These are phyloP conservation scores for Ladona fulva DNA, from an alignment of 1,140 invertebrate genomes.

Conservation along the genomic window DNA sequence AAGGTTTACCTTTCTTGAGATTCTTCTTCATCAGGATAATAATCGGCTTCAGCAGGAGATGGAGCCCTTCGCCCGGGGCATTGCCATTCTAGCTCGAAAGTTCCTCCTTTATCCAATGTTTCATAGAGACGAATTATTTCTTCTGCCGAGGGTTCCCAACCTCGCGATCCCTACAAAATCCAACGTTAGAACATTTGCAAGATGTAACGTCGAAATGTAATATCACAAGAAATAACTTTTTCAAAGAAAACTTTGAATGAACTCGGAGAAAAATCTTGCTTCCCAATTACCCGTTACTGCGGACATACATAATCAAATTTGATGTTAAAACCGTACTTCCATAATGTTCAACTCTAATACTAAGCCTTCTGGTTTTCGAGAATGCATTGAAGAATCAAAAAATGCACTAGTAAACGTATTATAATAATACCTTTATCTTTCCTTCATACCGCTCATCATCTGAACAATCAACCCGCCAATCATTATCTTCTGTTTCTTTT, in stretches of 20 bases:
- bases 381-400: too few relatives aligned
- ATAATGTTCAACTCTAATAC: too few relatives aligned
- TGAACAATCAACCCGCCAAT: constrained; percentile 48
- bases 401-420: too few relatives aligned
- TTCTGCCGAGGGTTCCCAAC: constrained; percentile 27
- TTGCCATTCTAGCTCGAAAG: constrained; percentile 49
- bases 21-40: constrained; percentile 29
- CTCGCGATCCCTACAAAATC: background rate
- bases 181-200: background rate
- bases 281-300: too few relatives aligned
- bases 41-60: constrained; percentile 39
- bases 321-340: too few relatives aligned
- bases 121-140: constrained; percentile 49
- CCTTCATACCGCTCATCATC: constrained; percentile 46
- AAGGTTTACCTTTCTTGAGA: constrained; percentile 27
- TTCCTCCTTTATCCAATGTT: constrained; percentile 42
- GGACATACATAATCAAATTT: too few relatives aligned
- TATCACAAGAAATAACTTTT: constrained; percentile 19
- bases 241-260: too few relatives aligned
- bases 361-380: too few relatives aligned
- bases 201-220: constrained; percentile 14
- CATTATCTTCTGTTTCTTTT: constrained; percentile 36
- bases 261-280: too few relatives aligned
- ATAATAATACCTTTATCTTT: constrained; percentile 23
- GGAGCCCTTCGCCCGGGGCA: constrained; percentile 51